Evolutionary conservation across 1,140 invertebrate species (phyloP).

Genomic region (Odontomachus brunneus): DNA sequence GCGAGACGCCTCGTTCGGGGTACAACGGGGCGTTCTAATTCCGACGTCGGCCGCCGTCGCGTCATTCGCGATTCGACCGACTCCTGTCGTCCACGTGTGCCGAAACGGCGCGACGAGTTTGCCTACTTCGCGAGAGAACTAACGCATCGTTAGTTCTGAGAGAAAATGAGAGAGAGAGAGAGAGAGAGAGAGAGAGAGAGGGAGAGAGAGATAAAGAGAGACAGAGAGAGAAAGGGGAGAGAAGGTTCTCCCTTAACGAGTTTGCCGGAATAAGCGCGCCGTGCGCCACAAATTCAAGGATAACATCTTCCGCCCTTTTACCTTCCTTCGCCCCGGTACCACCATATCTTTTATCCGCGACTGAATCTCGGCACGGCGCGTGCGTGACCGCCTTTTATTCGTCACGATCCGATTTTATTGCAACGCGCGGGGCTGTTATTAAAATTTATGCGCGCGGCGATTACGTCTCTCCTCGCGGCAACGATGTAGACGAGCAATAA

Average conservation of each 20-base stretch:
- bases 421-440: conserved; percentile 13
- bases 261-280: conserved; percentile 28
- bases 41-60: conserved; percentile 28
- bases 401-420: conserved; percentile 26
- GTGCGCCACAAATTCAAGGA: not conserved
- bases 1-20: not conserved
- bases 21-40: conserved; percentile 56
- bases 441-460: conserved; percentile 33
- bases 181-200: not conserved
- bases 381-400: conserved; percentile 40
- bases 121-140: conserved; percentile 53
- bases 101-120: not conserved
- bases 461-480: not conserved
- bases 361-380: conserved; percentile 10
- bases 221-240: not conserved
- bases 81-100: not conserved
- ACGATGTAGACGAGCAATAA: conserved; percentile 44
- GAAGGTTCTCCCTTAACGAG: conserved; percentile 47
- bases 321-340: not conserved
- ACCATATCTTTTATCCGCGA: conserved; percentile 15
- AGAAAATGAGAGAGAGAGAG: too few relatives aligned
- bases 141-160: conserved; percentile 46
- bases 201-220: too few relatives aligned
- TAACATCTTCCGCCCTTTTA: not conserved
- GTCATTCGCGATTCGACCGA: conserved; percentile 14